Conservation (phyloP, 2,797 vertebrate genomes). For the Chloroceryle inda region DNA sequence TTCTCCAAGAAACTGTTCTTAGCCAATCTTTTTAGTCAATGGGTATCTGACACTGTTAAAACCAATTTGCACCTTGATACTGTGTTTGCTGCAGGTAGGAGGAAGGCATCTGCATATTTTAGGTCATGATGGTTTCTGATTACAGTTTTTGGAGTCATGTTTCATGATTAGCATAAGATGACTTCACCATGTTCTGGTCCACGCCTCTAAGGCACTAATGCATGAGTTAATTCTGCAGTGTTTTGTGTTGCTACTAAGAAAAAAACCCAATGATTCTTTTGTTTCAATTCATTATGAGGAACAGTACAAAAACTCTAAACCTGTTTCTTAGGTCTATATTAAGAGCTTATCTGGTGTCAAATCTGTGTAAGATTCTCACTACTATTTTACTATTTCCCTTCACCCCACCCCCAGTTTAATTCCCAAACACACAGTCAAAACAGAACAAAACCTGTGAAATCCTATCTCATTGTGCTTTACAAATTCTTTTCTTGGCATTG, state of each 20-base stretch:
- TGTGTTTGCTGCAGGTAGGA: background rate
- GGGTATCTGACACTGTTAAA: background rate
- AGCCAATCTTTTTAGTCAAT: background rate
- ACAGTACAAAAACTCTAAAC: background rate
- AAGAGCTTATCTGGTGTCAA: background rate
- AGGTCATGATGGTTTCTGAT: background rate
- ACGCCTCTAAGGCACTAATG: background rate
- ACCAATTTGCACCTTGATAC: background rate
- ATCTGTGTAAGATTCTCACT: background rate
- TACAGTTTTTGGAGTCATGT: background rate
- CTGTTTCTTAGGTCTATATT: background rate
- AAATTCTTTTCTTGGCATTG: background rate
- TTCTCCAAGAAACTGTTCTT: background rate
- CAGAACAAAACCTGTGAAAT: background rate
- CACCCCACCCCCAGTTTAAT: background rate
- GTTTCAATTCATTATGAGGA: background rate
- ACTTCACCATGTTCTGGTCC: background rate
- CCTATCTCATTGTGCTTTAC: background rate
- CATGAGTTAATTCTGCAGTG: background rate
- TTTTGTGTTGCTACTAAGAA: background rate
- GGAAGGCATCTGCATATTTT: background rate
- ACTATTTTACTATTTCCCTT: background rate
- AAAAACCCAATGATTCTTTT: background rate
- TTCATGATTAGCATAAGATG: background rate
- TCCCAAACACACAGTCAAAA: background rate